Evolutionary conservation across 2,113 vertebrate genomes (phyloP).

Genomic region (Pionites leucogaster): DNA sequence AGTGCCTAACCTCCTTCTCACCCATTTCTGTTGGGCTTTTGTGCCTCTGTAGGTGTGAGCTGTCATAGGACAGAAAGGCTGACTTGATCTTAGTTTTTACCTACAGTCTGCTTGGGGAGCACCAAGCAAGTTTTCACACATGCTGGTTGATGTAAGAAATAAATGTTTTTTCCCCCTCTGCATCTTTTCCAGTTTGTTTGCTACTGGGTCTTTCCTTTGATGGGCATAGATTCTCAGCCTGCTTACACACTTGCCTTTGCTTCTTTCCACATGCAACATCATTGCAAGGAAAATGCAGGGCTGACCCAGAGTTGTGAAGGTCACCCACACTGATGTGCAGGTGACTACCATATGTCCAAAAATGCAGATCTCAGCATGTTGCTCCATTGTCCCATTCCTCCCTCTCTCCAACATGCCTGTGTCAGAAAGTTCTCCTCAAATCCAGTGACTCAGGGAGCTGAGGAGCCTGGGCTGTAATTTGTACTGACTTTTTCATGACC

Average conservation of each 20-base stretch:
- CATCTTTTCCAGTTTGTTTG: neutral
- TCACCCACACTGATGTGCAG: rapidly evolving
- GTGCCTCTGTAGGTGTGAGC: neutral
- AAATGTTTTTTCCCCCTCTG: neutral
- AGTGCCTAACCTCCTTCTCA: neutral
- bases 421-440: neutral
- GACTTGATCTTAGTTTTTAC: neutral
- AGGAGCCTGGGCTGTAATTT: neutral
- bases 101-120: neutral
- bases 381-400: neutral
- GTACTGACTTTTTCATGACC: neutral
- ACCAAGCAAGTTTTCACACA: neutral
- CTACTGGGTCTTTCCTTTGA: neutral
- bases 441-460: neutral
- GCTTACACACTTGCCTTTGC: neutral
- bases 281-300: neutral
- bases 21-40: neutral
- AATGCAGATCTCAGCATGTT: neutral
- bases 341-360: neutral
- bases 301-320: neutral
- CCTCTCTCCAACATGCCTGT: rapidly evolving
- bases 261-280: neutral
- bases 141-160: neutral
- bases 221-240: neutral
- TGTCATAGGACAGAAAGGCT: neutral